Base-by-base conservation (phyloP, 2,888 invertebrate genomes). In the Hemithea aestivaria region DNA sequence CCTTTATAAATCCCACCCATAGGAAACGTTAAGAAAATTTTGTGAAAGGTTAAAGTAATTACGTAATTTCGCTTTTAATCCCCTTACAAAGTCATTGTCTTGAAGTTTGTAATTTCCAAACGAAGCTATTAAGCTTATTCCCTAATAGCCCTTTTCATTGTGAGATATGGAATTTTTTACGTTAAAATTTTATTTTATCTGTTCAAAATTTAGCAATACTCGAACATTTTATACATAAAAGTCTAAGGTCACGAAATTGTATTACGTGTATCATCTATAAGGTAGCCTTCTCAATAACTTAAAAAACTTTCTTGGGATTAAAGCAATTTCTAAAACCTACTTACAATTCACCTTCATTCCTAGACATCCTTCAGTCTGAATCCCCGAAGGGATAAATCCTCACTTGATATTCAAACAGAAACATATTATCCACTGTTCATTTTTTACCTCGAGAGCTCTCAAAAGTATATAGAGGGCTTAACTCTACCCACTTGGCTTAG, bases 31-130 rank as follows among this genome's bases (percentile, higher is more conserved):
- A 40, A 36, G 51, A 48, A 52, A 52, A 59, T 62, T 54, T 56
- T 58, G 44, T 48, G 41, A 56, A 58, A 65, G 58, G 55, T 56
- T 56, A 48, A 56, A 55, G 54, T 59, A 65, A 63, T 63, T 63
- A 59, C 56, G 55, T 62, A 59, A 66, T 58, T 58, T 56, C 58
- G 59, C 58, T 55, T 57, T 62, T 62, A 64, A 64, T 60, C 54
- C 51, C 40, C 49, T 56, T 50, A 51, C 56, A 60, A 59, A 64
- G 58, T 58, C 62, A 51, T 57, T 56, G 57, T 58, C 58, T 53
- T 42, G 25, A 59, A 63, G 56, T 63, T 65, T 53, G 54, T 58
- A 52, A 62, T 63, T 62, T 53, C 32, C 32, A 57, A 66, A 59
- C 51, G 45, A 58, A 54, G 52, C 53, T 52, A 48, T 55, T 50